Conservation (phyloP, 2,888 invertebrate species). For the Stictocephala bisonia region DNA sequence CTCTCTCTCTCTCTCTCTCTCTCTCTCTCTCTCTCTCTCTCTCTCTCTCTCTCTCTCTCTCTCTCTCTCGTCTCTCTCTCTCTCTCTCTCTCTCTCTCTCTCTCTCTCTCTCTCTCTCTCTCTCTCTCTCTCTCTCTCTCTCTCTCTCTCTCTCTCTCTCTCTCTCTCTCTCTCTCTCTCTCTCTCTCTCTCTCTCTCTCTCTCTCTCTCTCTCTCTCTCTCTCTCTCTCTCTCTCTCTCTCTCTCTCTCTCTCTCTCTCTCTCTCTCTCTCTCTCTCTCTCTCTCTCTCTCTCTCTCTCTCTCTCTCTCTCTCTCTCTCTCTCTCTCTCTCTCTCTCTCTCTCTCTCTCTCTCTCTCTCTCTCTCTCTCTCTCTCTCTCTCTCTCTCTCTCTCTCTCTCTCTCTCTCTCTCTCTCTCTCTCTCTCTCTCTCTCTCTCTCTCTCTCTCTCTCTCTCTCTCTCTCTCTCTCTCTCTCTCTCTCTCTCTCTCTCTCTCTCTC, state of each 20-base stretch:
- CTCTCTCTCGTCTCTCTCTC: no score
- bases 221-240: slow-evolving; percentile 32
- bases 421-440: slow-evolving; percentile 49
- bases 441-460: slow-evolving; percentile 46
- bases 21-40: slow-evolving; percentile 48
- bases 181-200: slow-evolving; percentile 43
- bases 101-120: slow-evolving; percentile 49
- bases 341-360: slow-evolving; percentile 50
- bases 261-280: slow-evolving; percentile 28
- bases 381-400: slow-evolving; percentile 49
- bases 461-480: slow-evolving; percentile 49
- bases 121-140: slow-evolving; percentile 47
- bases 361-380: slow-evolving; percentile 47
- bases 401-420: slow-evolving; percentile 51
- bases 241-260: slow-evolving; percentile 21
- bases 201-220: slow-evolving; percentile 34
- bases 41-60: slow-evolving; percentile 49
- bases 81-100: slow-evolving; percentile 49
- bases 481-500: slow-evolving; percentile 43
- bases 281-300: slow-evolving; percentile 17
- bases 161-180: slow-evolving; percentile 36
- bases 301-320: slow-evolving; percentile 36
- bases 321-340: slow-evolving; percentile 47
- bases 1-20: slow-evolving; percentile 48
- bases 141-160: slow-evolving; percentile 44